Base-by-base conservation (phyloP, 2,888 invertebrate genomes). In the Brachypterus glaber region DNA sequence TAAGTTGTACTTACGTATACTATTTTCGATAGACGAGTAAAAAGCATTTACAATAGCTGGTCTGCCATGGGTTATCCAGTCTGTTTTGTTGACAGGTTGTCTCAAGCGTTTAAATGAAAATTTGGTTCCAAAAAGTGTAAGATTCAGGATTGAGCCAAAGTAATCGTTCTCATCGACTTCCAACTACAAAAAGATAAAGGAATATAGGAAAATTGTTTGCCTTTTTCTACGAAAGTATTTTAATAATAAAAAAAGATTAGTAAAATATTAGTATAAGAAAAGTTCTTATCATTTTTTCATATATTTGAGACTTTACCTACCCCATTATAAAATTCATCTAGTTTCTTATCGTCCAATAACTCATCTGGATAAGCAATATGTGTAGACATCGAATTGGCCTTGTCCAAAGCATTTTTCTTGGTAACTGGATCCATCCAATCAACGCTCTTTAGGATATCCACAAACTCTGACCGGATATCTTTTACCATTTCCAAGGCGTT, bases 391-490 rank as follows among this genome's bases (percentile, higher is more conserved):
- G 81, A 73, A 39, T 77, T 76, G 0, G 88, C 82, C 60, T 91
- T 91, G 41, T 81, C 77, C 42, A 87, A 62, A 1, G 89, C 90
- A 38, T 79, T 77, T 46, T 69, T 63, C 32, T 80, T 79, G 0
- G 95, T 95, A 46, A 71, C 67, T 0, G 78, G 76, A 58, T 95
- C 93, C 95, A 96, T 95, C 95, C 95, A 96, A 30, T 84, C 82
- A 9, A 92, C 80, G 40, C 78, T 72, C 12, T 74, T 70, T 37
- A 92, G 63, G 17, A 92, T 88, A 50, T 83, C 77, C 43, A 77
- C 74, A 68, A 93, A 93, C 48, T 90, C 82, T 37, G 71, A 69
- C 42, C 85, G 76, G 50, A 96, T 90, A 51, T 88, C 83, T 37
- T 74, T 70, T 0, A 92, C 91, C 87, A 93, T 90, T 62, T 88